Conservation (phyloP, 1,140 invertebrate genomes). For the Leguminivora glycinivorella region DNA sequence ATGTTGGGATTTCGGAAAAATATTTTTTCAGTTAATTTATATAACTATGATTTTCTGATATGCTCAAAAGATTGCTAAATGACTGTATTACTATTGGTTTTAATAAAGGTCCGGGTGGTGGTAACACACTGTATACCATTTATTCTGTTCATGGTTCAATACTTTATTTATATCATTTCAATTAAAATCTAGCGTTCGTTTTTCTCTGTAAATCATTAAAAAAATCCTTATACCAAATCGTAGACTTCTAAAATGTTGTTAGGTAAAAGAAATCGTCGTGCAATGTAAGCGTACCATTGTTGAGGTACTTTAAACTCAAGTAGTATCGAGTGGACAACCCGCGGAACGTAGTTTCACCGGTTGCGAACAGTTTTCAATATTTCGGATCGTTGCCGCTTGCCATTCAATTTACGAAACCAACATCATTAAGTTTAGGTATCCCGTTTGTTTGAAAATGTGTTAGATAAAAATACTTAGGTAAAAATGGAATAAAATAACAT, state of each 20-base stretch:
- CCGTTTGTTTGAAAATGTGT: not conserved
- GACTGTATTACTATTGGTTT: too few relatives aligned
- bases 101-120: too few relatives aligned
- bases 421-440: not conserved
- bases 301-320: not conserved
- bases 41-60: too few relatives aligned
- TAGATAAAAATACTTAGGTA: too few relatives aligned
- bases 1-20: too few relatives aligned
- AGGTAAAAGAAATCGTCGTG: not conserved
- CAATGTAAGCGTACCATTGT: not conserved
- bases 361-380: conserved; percentile 3
- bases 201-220: not conserved
- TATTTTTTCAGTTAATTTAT: too few relatives aligned
- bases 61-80: too few relatives aligned
- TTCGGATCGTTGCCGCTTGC: not conserved
- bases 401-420: not conserved
- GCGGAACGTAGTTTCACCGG: not conserved
- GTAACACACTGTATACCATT: too few relatives aligned
- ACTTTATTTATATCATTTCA: too few relatives aligned
- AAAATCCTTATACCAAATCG: too few relatives aligned
- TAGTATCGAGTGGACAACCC: not conserved
- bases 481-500: too few relatives aligned
- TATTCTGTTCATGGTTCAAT: too few relatives aligned
- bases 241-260: not conserved
- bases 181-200: not conserved